Evolutionary conservation across 2,113 vertebrate genomes (phyloP), one percentile per base, ranked within the genome.

Genomic region (Semicossyphus pulcher): DNA sequence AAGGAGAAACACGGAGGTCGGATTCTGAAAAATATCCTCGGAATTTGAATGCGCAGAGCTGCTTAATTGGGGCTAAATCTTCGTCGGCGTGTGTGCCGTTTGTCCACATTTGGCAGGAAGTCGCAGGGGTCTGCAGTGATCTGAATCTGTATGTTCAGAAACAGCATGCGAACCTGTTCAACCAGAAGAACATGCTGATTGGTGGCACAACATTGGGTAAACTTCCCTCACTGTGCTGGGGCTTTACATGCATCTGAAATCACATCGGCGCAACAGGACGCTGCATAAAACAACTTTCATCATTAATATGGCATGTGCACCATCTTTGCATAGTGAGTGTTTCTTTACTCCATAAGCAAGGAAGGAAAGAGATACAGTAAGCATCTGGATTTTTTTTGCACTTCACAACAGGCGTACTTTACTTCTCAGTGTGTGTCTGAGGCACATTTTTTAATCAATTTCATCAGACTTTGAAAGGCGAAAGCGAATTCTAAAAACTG

Each of bases 11-110:
- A 51, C 66, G 53, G 76, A 62, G 42, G 56, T 32, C 41, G 66
- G 62, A 68, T 62, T 76, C 36, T 12, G 31, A 73, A 76, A 41
- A 54, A 61, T 15, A 45, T 32, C 49, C 26, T 62, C 26, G 12
- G n/a, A 72, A 64, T 63, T 42, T 80, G 32, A 48, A 41, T 63
- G 69, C 34, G 20, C 4, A 6, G 47, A 51, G 39, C 16, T 63
- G 56, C 59, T 48, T 87, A 89, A 87, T 85, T 86, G 81, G 81
- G 68, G 51, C 60, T 69, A 81, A 86, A 82, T 51, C 73, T 83
- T 74, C n/a, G 62, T 89, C 78, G 79, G 80, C 78, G 36, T 51
- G 44, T 54, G 58, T 53, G 31, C 49, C 37, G 45, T 73, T 66
- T 77, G 49, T 82, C 69, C 53, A 71, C 48, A 48, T 64, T 74